phyloP scores from a whole-genome alignment of 2,888 invertebrate genomes.

The Ischnus inquisitorius region DNA sequence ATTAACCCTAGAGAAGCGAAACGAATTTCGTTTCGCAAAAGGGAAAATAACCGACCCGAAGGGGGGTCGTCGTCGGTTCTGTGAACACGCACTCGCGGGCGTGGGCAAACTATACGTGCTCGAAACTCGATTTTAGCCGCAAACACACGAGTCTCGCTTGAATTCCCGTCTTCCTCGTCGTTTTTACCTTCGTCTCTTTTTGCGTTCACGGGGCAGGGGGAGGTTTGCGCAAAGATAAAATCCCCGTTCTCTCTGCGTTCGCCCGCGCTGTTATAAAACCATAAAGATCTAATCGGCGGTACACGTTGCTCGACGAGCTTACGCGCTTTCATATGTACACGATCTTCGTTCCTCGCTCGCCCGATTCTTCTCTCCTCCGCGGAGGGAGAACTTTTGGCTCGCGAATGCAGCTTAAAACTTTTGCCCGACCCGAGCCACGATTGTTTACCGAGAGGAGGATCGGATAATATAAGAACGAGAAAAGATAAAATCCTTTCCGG shows the following conservation, averaged over 20 bases:
- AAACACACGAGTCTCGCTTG: conserved; percentile 55
- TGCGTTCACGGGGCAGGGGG: conserved; percentile 40
- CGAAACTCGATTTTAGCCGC: conserved; percentile 68
- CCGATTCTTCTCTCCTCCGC: conserved; percentile 39
- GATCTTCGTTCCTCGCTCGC: conserved; percentile 15
- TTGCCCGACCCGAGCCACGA: conserved; percentile 37
- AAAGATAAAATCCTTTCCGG: conserved; percentile 8
- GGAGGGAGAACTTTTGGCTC: conserved; percentile 40
- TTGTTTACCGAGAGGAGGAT: conserved; percentile 59
- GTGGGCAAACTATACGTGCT: conserved; percentile 64
- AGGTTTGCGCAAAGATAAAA: conserved; percentile 72
- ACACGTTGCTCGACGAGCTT: conserved; percentile 62
- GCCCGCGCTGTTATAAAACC: conserved; percentile 81
- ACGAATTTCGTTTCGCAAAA: conserved; percentile 53
- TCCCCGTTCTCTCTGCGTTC: conserved; percentile 69
- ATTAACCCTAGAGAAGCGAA: conserved; percentile 61
- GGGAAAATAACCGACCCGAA: conserved; percentile 58
- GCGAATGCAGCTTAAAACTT: conserved; percentile 36
- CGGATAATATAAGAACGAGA: conserved; percentile 38
- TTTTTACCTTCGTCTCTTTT: conserved; percentile 38
- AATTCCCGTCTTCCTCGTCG: conserved; percentile 30
- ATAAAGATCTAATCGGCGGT: conserved; percentile 82
- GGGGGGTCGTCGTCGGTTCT: conserved; percentile 29
- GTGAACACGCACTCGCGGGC: conserved; percentile 18
- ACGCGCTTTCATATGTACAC: conserved; percentile 1